A percentile compares a stretch with the other conserved stretches of the same genome.
These are phyloP conservation scores for Zaprionus davidi DNA, from an alignment of 1,140 invertebrate genomes.

Conservation along the genomic window DNA sequence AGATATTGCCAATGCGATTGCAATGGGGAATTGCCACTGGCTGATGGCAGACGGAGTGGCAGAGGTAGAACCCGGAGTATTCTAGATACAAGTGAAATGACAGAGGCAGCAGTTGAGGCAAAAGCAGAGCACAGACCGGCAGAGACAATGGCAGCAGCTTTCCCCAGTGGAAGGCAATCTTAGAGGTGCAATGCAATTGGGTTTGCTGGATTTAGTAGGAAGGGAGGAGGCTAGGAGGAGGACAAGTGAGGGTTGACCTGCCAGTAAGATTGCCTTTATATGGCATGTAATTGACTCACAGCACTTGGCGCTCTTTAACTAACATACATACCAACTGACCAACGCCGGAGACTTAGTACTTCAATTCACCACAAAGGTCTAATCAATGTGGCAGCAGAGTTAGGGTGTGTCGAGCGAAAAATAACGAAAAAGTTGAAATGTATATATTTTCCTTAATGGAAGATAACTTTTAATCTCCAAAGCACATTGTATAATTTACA, in stretches of 20 bases:
- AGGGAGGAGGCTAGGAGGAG: background rate
- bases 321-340: conserved; percentile 55
- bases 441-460: background rate
- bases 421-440: background rate
- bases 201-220: background rate
- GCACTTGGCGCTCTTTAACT: conserved; percentile 70
- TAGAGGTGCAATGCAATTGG: background rate
- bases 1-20: conserved; percentile 57
- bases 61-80: background rate
- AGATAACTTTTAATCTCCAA: background rate
- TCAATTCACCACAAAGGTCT: conserved; percentile 29
- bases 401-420: conserved; percentile 22
- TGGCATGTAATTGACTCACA: conserved; percentile 76
- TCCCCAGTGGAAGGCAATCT: conserved; percentile 1
- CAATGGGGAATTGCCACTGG: conserved; percentile 52
- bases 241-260: background rate
- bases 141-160: conserved; percentile 17
- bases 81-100: conserved; percentile 6
- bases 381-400: conserved; percentile 11
- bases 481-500: background rate
- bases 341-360: conserved; percentile 23
- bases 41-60: conserved; percentile 12
- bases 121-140: conserved; percentile 15
- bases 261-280: conserved; percentile 56
- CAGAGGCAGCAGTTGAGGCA: conserved; percentile 15